A percentile compares a stretch with the other conserved stretches of the same genome.
Conservation (phyloP, 1,140 invertebrate species). For the Polyergus mexicanus region DNA sequence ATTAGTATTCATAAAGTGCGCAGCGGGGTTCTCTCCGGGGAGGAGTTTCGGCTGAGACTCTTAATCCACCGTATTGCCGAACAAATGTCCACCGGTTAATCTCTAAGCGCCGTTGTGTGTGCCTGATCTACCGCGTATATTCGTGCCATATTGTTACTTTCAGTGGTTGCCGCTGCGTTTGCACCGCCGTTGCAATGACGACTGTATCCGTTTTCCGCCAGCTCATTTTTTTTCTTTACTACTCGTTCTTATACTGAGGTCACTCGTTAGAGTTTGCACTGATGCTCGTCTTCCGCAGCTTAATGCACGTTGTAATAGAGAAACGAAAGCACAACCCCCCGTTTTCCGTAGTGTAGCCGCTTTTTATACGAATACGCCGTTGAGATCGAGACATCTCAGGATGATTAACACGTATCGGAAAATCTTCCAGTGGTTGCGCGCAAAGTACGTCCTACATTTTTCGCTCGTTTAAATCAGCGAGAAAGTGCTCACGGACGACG, state of each 20-base stretch:
- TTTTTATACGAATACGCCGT: background rate
- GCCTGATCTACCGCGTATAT: constrained; percentile 1
- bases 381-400: constrained; percentile 37
- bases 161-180: background rate
- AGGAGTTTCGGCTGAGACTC: constrained; percentile 33
- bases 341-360: background rate
- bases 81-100: constrained; percentile 48
- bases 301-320: constrained; percentile 60
- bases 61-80: constrained; percentile 67
- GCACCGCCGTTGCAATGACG: constrained; percentile 24
- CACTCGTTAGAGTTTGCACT: constrained; percentile 70
- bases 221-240: constrained; percentile 62
- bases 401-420: constrained; percentile 56
- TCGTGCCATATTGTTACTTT: constrained; percentile 29
- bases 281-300: constrained; percentile 63
- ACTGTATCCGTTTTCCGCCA: constrained; percentile 55
- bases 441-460: constrained; percentile 14
- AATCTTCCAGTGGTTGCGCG: background rate
- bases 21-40: constrained; percentile 33
- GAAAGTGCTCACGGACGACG: background rate
- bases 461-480: constrained; percentile 38
- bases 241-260: constrained; percentile 37
- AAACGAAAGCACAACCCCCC: constrained; percentile 26
- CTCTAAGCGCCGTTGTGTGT: background rate
- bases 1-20: constrained; percentile 75